These are phyloP conservation scores for Aspidoscelis tigris DNA, from an alignment of 2,113 vertebrate species.

Conservation along the genomic window DNA sequence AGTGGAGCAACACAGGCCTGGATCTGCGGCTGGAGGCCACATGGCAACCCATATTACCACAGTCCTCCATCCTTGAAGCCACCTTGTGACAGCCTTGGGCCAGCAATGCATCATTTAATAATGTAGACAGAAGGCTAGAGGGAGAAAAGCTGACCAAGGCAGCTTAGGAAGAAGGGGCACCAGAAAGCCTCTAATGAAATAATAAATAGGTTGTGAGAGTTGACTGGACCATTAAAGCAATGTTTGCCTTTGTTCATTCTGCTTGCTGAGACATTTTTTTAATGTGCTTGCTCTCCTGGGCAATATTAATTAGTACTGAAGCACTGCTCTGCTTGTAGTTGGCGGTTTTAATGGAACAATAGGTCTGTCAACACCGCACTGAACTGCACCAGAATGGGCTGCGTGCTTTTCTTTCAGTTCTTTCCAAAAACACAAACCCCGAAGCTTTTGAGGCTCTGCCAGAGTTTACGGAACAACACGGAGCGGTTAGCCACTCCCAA, in stretches of 20 bases:
- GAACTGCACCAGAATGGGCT: rapidly evolving
- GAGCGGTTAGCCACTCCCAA: neutral
- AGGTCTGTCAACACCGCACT: constrained; percentile 25
- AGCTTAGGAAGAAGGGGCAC: constrained; percentile 35
- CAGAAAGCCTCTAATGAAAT: constrained; percentile 27
- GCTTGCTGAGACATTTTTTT: constrained; percentile 62
- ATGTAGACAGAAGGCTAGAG: rapidly evolving
- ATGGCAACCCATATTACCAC: neutral
- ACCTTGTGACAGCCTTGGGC: neutral
- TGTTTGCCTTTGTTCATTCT: constrained; percentile 56
- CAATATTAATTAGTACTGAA: constrained; percentile 49
- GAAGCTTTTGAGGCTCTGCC: neutral
- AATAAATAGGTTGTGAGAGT: constrained; percentile 37
- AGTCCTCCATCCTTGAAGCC: too few relatives aligned
- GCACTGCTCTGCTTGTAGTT: constrained; percentile 9
- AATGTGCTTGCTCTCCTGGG: constrained; percentile 2
- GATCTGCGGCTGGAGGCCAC: neutral
- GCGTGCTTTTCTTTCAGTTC: neutral
- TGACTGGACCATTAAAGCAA: constrained; percentile 15
- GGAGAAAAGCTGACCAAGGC: constrained; percentile 39
- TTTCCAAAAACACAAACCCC: neutral
- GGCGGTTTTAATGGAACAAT: constrained; percentile 50
- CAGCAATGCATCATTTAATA: neutral
- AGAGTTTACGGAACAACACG: neutral
- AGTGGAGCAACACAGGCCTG: too few relatives aligned